Base-by-base conservation (phyloP, 35 echinoderm and acorn worm species). In the Apostichopus japonicus region DNA sequence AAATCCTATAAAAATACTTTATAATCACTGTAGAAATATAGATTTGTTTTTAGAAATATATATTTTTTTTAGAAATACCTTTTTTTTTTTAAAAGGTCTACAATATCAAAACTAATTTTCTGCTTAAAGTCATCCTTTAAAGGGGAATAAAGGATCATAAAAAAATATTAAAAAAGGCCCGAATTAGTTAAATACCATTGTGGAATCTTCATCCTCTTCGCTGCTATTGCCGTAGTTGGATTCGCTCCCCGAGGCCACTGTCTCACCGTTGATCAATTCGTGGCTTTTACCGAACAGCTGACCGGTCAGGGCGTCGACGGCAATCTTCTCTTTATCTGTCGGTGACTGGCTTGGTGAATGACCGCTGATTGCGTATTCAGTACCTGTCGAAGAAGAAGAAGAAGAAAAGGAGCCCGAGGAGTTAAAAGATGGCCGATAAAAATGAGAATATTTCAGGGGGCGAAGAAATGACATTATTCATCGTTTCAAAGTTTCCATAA, bases 251-350 rank as follows among this genome's bases (percentile, higher is more conserved):
- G 73, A 65, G n/a, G 67, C 72, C 58, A 23, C 65, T 44, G 33
- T 44, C 57, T 93, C 95, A 2, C 92, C 92, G 73, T 91, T 88
- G 55, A 90, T 87, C 84, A 84, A 23, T n/a, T n/a, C 83, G 19
- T 33, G 65, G 4, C 83, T 67, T 86, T 86, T 90, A 7, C 55
- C 78, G 53, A 94, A 93, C 63, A 97, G 94, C 80, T 95, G 96
- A 73, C 90, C 94, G 54, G 96, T 95, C 56, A 98, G 65, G 7
- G 96, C 92, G 54, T 98, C 96, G 10, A 98, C 82, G 2, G 96
- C 96, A 8, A 98, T 98, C 94, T 95, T 95, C 84, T 98, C 96
- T 78, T 95, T 98, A 53, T 98, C 96, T 23, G 75, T 92, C 22
- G 95, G 95, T 80, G 93, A 94, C 51, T 87, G 24, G 77, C 75